Base-by-base conservation (phyloP, 1,140 invertebrate genomes). In the Apis laboriosa region DNA sequence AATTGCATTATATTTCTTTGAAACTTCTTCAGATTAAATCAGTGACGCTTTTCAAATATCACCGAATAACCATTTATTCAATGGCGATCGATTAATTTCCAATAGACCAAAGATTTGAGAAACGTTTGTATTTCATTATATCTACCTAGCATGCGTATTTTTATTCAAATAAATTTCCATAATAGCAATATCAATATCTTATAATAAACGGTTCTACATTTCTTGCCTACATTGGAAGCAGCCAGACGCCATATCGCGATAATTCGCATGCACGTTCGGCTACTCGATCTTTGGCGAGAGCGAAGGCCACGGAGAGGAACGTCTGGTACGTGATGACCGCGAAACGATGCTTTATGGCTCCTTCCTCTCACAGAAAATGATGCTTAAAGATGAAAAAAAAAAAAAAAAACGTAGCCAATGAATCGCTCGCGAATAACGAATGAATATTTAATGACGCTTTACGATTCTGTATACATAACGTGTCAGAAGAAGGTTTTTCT, bases 371-470 rank as follows among this genome's bases (percentile, higher is more conserved):
- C 56, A 63, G 34, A 86, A 88, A 92, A 89, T 87, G 89, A 89
- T 88, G 86, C 89, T 92, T 87, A 90, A 92, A 92, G 88, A 92
- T 92, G 77, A 84, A 79, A 43, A 43, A 43, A 7, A 43, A 43
- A 43, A 43, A 43, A 34, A 78, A 78, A 88, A 90, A 91, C 86
- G 89, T 85, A 82, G 58, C 84, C 73, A 73, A 61, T 64, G 86
- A 76, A 72, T 80, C 72, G 72, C 92, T 34, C 34, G 34, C 34
- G n/a, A n/a, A 92, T 92, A 92, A 92, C 88, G 90, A 91, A 92
- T 90, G 90, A 93, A 92, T 92, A 92, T 89, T 88, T 92, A 92
- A 92, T 90, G 90, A 89, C 83, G 79, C 88, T 92, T 92, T 91
- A 91, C 88, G 90, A 90, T 81, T 90, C 89, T 89, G 90, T 90